A percentile compares a stretch with the other conserved stretches of the same genome.
These are phyloP conservation scores for Diploptera punctata DNA, from an alignment of 2,888 invertebrate species.

Conservation along the genomic window DNA sequence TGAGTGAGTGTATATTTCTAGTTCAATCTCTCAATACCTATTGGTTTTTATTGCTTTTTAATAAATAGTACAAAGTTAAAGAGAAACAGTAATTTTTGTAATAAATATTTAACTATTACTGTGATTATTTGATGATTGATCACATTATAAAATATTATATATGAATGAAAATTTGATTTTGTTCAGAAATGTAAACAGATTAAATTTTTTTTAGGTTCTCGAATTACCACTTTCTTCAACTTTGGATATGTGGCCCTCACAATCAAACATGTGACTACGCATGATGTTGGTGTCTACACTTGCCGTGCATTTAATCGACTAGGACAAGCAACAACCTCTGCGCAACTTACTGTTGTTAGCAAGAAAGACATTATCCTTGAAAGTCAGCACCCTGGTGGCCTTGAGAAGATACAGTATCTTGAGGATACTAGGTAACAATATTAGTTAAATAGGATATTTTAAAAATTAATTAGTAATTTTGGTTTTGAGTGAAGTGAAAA, in stretches of 20 bases:
- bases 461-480: neutral
- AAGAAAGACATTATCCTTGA: slow-evolving; percentile 88
- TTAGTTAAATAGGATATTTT: neutral
- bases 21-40: no score
- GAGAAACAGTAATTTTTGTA: no score
- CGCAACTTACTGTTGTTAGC: slow-evolving; percentile 82
- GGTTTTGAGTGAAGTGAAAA: neutral
- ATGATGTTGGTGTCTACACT: slow-evolving; percentile 89
- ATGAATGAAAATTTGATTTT: no score
- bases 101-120: no score
- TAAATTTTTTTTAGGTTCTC: slow-evolving; percentile 63
- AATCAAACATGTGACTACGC: slow-evolving; percentile 87
- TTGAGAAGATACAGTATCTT: slow-evolving; percentile 88
- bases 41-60: no score
- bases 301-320: slow-evolving; percentile 87
- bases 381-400: slow-evolving; percentile 89
- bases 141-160: no score
- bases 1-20: no score
- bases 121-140: no score
- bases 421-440: slow-evolving; percentile 71
- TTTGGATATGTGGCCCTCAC: slow-evolving; percentile 95
- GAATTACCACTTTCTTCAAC: slow-evolving; percentile 92
- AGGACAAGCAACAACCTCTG: slow-evolving; percentile 84
- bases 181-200: no score
- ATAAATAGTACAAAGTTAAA: no score